phyloP scores from a whole-genome alignment of 2,113 vertebrate species.

The Suricata suricatta region DNA sequence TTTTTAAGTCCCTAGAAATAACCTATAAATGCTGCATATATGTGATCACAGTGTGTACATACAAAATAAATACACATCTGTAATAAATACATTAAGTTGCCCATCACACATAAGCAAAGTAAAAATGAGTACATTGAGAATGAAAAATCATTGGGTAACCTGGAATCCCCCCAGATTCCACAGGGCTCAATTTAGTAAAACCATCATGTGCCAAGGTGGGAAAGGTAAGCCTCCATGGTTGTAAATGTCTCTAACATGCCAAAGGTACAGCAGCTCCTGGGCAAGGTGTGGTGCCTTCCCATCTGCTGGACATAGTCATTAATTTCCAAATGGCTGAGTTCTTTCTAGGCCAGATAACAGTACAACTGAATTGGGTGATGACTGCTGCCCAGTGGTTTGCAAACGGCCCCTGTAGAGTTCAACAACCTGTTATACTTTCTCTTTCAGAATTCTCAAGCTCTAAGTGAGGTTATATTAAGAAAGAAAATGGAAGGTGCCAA shows the following conservation, averaged over 20 bases:
- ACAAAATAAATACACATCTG: neutral
- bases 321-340: conserved; percentile 63
- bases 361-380: neutral
- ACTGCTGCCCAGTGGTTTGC: neutral
- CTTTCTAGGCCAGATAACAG: neutral
- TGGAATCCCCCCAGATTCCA: conserved; percentile 55
- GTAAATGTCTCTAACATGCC: conserved; percentile 76
- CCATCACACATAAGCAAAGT: conserved; percentile 58
- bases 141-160: conserved; percentile 41
- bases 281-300: conserved; percentile 76
- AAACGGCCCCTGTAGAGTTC: neutral
- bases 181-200: conserved; percentile 77
- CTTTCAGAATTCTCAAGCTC: neutral
- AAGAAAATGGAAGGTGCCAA: neutral
- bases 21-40: neutral
- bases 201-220: conserved; percentile 65
- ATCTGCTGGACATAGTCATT: conserved; percentile 71
- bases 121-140: conserved; percentile 28
- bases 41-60: neutral
- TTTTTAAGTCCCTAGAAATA: neutral
- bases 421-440: neutral
- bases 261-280: conserved; percentile 78
- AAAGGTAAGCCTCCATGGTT: conserved; percentile 68
- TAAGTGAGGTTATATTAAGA: neutral
- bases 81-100: conserved; percentile 58